Percentiles rank a stretch among this genome's conserved stretches.
These are phyloP conservation scores for Drosophila punjabiensis DNA, from an alignment of 1,140 invertebrate species.

Conservation along the genomic window DNA sequence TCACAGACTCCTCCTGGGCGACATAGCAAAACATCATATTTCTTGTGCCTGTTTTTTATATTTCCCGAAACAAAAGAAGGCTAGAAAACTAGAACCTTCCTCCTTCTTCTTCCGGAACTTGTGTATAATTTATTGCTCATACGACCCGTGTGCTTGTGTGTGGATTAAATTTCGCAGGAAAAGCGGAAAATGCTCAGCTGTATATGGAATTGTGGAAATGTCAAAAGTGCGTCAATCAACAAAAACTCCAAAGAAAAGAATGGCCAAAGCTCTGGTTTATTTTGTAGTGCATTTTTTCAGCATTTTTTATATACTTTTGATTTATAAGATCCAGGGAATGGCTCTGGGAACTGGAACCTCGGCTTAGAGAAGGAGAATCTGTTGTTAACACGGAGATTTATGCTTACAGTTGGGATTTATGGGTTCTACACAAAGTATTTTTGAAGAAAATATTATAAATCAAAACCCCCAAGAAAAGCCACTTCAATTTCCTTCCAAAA, in stretches of 20 bases:
- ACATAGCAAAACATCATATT: constrained; percentile 67
- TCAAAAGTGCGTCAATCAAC: constrained; percentile 80
- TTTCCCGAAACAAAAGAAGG: constrained; percentile 67
- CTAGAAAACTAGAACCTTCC: constrained; percentile 27
- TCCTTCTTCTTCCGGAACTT: constrained; percentile 29
- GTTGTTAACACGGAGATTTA: constrained; percentile 48
- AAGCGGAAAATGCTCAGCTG: constrained; percentile 16
- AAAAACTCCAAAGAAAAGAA: constrained; percentile 38
- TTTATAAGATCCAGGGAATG: constrained; percentile 48
- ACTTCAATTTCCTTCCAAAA: neutral
- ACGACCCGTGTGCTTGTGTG: constrained; percentile 47
- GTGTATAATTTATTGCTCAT: constrained; percentile 79
- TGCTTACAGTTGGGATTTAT: constrained; percentile 40
- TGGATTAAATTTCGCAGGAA: constrained; percentile 15
- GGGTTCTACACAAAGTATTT: constrained; percentile 10
- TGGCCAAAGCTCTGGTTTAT: constrained; percentile 6
- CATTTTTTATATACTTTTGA: constrained; percentile 37
- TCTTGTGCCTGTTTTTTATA: constrained; percentile 81
- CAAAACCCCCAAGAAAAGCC: neutral
- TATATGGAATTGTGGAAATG: constrained; percentile 63
- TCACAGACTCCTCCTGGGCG: constrained; percentile 21
- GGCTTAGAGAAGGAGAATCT: constrained; percentile 20
- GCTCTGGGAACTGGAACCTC: constrained; percentile 9
- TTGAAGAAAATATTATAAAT: constrained; percentile 1
- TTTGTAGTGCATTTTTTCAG: constrained; percentile 25